A percentile compares a stretch with the other conserved stretches of the same genome.
These are phyloP conservation scores for Siderastrea siderea DNA, from an alignment of 92 coral and sea anemone species.

Conservation along the genomic window DNA sequence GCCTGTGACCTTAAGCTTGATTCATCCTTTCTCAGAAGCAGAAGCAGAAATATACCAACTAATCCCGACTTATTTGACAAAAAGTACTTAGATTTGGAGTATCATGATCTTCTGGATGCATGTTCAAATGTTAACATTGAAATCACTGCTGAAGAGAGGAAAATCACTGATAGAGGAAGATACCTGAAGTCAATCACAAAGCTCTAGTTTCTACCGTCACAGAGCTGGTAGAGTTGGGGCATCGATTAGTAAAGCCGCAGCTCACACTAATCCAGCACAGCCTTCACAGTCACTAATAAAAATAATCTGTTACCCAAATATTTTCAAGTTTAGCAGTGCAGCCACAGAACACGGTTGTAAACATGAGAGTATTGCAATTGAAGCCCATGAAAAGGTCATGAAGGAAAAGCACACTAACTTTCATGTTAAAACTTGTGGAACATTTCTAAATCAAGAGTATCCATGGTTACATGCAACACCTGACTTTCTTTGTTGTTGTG, in stretches of 20 bases:
- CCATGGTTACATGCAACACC: conserved; percentile 43
- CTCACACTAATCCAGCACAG: too few relatives aligned
- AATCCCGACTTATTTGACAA: conserved; percentile 64
- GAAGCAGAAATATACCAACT: conserved; percentile 64
- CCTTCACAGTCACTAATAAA: too few relatives aligned
- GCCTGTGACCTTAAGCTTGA: too few relatives aligned
- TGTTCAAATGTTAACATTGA: conserved; percentile 51
- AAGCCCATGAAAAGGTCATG: conserved; percentile 59
- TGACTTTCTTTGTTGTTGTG: conserved; percentile 36
- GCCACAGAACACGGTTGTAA: conserved; percentile 54
- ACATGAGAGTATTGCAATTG: conserved; percentile 58
- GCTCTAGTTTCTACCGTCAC: conserved; percentile 76
- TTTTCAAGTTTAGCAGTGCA: too few relatives aligned
- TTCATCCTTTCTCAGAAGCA: conserved; percentile 69
- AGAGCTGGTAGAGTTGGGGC: too few relatives aligned
- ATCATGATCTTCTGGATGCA: conserved; percentile 64
- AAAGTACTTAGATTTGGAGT: conserved; percentile 61
- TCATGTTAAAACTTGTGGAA: conserved; percentile 21
- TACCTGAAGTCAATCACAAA: conserved; percentile 50
- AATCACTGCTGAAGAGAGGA: conserved; percentile 56
- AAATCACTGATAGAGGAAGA: conserved; percentile 71
- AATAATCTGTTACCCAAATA: too few relatives aligned
- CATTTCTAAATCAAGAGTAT: conserved; percentile 25
- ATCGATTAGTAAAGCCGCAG: too few relatives aligned
- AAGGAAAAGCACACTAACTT: conserved; percentile 53